Evolutionary conservation across 2,888 invertebrate genomes (phyloP).

Genomic region (Conus canariensis): DNA sequence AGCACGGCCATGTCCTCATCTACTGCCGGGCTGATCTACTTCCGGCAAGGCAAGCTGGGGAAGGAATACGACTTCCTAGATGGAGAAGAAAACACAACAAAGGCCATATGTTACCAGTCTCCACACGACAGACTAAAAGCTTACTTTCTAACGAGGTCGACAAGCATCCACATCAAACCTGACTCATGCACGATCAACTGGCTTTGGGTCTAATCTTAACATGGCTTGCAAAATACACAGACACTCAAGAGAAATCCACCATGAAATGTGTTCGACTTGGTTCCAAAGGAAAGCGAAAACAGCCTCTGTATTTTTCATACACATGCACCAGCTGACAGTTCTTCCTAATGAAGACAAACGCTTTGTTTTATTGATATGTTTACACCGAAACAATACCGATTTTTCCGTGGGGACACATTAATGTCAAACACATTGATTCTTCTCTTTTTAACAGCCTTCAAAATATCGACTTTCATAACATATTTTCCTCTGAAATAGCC

Average conservation of each 20-base stretch:
- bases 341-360: no score
- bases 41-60: slow-evolving; percentile 6
- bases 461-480: no score
- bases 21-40: slow-evolving; percentile 31
- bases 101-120: background rate
- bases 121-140: slow-evolving; percentile 26
- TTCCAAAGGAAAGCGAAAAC: background rate
- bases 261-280: background rate
- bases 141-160: background rate
- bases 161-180: background rate
- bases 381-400: background rate
- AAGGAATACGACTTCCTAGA: slow-evolving; percentile 31
- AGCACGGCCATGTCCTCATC: slow-evolving; percentile 45
- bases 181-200: background rate
- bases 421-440: no score
- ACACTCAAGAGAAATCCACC: background rate
- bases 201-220: background rate
- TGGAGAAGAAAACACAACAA: slow-evolving; percentile 11
- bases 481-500: background rate
- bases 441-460: background rate
- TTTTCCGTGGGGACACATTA: background rate
- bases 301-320: background rate
- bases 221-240: background rate
- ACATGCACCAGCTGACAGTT: no score
- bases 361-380: background rate